Evolutionary conservation across 2,113 vertebrate species (phyloP).

Genomic region (Cyanoramphus novaezelandiae): DNA sequence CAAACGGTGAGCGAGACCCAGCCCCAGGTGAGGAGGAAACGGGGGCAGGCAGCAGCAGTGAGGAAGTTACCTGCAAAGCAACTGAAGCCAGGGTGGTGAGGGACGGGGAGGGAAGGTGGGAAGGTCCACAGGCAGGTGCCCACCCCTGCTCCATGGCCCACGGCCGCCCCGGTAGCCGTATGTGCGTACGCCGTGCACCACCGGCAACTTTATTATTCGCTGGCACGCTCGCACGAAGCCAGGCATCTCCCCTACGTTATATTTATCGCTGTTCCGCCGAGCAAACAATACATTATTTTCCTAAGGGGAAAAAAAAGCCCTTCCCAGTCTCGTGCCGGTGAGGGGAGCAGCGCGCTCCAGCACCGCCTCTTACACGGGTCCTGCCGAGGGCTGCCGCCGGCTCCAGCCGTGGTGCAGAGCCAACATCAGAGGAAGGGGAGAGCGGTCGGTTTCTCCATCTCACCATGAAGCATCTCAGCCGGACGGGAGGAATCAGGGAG

Average conservation of each 20-base stretch:
- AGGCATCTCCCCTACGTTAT: slow-evolving; percentile 33
- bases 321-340: neutral
- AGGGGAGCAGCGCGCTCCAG: neutral
- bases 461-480: neutral
- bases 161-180: neutral
- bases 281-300: slow-evolving; percentile 36
- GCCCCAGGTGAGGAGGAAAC: neutral
- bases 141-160: neutral
- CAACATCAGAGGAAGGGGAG: slow-evolving; percentile 36
- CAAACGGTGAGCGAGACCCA: neutral
- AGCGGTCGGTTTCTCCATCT: slow-evolving; percentile 21
- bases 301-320: neutral
- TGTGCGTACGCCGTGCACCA: neutral
- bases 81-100: neutral
- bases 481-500: neutral
- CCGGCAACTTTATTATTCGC: slow-evolving; percentile 53
- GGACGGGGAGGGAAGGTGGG: neutral
- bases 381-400: slow-evolving; percentile 51
- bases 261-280: slow-evolving; percentile 44
- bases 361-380: slow-evolving; percentile 61
- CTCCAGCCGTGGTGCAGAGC: slow-evolving; percentile 31
- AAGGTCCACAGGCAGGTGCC: neutral
- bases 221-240: slow-evolving; percentile 27
- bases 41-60: neutral
- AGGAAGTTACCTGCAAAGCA: neutral